A percentile compares a stretch with the other conserved stretches of the same genome.
Evolutionary conservation across 2,113 vertebrate species (phyloP).

Genomic region (Empidonax traillii): DNA sequence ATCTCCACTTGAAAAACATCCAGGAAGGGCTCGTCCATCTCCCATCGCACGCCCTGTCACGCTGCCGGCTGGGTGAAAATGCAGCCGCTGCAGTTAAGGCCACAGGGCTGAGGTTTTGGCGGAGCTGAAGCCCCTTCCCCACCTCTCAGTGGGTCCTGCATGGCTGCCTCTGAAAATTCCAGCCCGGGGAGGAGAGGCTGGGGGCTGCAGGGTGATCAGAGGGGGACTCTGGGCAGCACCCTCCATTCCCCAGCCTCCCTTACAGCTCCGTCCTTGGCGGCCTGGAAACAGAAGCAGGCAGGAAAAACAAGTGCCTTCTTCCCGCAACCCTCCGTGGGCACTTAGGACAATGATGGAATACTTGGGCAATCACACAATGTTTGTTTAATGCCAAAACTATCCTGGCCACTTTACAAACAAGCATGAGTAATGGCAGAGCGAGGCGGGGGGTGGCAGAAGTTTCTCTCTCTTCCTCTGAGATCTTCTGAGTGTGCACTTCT

Average conservation of each 20-base stretch:
- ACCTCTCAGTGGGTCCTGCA: neutral
- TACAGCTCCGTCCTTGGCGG: neutral
- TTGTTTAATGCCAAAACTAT: slow-evolving; percentile 33
- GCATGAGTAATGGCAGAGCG: neutral
- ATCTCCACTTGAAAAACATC: slow-evolving; percentile 55
- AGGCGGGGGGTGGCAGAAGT: neutral
- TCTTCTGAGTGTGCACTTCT: slow-evolving; percentile 40
- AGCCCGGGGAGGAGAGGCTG: neutral
- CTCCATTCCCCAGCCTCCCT: neutral
- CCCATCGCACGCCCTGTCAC: neutral
- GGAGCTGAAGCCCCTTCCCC: neutral
- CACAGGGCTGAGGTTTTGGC: neutral
- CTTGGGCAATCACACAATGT: neutral
- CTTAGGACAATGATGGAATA: neutral
- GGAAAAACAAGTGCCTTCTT: neutral
- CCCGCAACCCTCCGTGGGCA: neutral
- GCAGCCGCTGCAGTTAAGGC: fast-evolving
- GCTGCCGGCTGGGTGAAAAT: neutral
- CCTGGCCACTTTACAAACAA: slow-evolving; percentile 18
- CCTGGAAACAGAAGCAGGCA: neutral
- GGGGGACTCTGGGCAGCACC: neutral
- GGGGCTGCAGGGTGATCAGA: fast-evolving
- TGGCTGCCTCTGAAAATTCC: fast-evolving
- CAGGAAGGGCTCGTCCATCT: slow-evolving; percentile 16
- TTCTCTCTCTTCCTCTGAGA: slow-evolving; percentile 22